Percentiles rank a stretch among this genome's conserved stretches.
phyloP scores from a whole-genome alignment of 2,888 invertebrate species.

The Morinoia aosen region DNA sequence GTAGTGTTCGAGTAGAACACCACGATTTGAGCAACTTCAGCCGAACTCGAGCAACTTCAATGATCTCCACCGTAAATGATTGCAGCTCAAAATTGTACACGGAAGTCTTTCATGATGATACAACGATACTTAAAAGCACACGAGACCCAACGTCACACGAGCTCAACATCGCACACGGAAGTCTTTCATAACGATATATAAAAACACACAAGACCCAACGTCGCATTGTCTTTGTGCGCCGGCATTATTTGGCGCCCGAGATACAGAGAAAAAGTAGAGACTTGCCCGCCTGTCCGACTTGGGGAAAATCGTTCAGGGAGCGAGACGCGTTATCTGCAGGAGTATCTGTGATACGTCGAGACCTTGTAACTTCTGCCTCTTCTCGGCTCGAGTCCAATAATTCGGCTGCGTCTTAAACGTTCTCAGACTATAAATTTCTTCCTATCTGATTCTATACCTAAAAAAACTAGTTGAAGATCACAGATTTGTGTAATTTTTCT shows the following conservation, averaged over 20 bases:
- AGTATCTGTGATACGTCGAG: background rate
- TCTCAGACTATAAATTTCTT: background rate
- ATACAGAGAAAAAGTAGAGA: background rate
- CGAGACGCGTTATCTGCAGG: background rate
- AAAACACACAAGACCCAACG: no score
- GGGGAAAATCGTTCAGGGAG: background rate
- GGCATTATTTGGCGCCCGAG: background rate
- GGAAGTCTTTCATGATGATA: no score
- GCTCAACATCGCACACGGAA: background rate
- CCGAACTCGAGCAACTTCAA: no score
- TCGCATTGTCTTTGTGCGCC: background rate
- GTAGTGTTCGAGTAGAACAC: no score
- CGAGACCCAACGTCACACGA: no score
- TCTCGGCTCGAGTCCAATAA: background rate
- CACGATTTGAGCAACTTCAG: no score
- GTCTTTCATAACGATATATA: no score
- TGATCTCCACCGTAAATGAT: no score
- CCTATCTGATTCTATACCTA: background rate
- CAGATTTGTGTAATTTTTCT: background rate
- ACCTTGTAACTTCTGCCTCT: conserved; percentile 4
- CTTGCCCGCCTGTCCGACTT: background rate
- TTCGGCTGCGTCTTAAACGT: background rate
- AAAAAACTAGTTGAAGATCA: background rate
- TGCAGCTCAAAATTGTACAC: no score
- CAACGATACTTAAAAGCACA: no score